Base-by-base conservation (phyloP, 1,140 invertebrate species). In the Drosophila arizonae region DNA sequence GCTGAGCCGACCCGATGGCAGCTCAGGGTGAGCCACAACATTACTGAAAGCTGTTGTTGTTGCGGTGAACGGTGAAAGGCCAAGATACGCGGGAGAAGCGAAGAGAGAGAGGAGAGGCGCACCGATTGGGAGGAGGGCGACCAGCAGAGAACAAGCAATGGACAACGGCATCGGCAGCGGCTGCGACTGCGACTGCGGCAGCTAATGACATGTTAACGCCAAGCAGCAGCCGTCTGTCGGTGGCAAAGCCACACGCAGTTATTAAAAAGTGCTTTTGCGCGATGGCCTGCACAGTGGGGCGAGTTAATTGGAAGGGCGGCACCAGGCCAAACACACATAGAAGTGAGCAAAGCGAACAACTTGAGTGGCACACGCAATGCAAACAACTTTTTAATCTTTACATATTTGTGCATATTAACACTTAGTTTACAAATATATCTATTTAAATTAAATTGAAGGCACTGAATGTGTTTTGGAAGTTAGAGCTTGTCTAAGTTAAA, bases 1-100 rank as follows among this genome's bases (percentile, higher is more conserved):
- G 82, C 68, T 66, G 82, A 73, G 56, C 66, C 79, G 84, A 87
- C 79, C 84, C 57, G 71, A 61, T 87, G 82, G 79, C 82, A 87
- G 82, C 84, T 87, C 82, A 87, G 82, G 82, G 82, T 87, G 82
- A 87, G 82, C 82, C 60, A 88, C 82, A 87, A 87, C 84, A 87
- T 87, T 75, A 75, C 66, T 87, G 74, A 68, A 51, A 15, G 46
- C 41, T 62, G 71, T 61, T 79, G 79, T 64, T 71, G 80, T 75
- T 87, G 82, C 69, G 76, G 79, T 88, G 81, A 87, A 82, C 79
- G 79, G 82, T 86, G 82, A 86, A 86, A 86, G 82, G 82, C 82
- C 76, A 82, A 69, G 57, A 76, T 60, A 64, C 55, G 58, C 48
- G 65, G 33, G 41, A 57, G 51, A 15, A 11, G 39, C 60, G 70